Evolutionary conservation across 1,140 invertebrate species (phyloP).

Genomic region (Aphelenchoides fujianensis): DNA sequence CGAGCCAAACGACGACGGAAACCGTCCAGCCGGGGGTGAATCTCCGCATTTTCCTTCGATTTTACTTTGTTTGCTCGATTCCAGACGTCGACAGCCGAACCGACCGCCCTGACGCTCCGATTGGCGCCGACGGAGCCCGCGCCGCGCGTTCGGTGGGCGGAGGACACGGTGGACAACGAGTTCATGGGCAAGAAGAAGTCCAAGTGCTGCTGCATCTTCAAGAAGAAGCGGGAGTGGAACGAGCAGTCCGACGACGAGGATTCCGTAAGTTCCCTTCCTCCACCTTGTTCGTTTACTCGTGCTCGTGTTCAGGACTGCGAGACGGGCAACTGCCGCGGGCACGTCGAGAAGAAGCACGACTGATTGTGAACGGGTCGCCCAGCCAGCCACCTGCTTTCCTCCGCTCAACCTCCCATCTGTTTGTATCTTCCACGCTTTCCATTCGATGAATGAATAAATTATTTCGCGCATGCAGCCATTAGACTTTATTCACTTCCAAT

Average conservation of each 20-base stretch:
- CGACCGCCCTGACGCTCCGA: background rate
- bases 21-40: background rate
- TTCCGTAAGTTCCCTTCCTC: slow-evolving; percentile 39
- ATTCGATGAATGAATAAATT: too few species aligned
- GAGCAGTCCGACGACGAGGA: slow-evolving; percentile 46
- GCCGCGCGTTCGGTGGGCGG: slow-evolving; percentile 41
- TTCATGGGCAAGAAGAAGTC: slow-evolving; percentile 51
- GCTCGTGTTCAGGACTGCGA: slow-evolving; percentile 47
- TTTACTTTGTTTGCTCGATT: background rate
- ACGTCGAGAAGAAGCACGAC: slow-evolving; percentile 51
- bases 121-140: background rate
- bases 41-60: too few species aligned
- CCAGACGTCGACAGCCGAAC: background rate
- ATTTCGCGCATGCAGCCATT: too few species aligned
- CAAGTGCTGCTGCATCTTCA: slow-evolving; percentile 56
- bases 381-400: too few species aligned
- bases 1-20: background rate
- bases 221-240: slow-evolving; percentile 52
- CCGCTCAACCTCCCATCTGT: too few species aligned
- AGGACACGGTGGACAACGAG: slow-evolving; percentile 51
- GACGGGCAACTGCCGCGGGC: slow-evolving; percentile 49
- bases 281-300: background rate
- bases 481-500: too few species aligned
- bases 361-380: too few species aligned
- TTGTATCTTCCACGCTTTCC: too few species aligned